Base-by-base conservation (phyloP, 2,113 vertebrate genomes). In the Pelusios castaneus region DNA sequence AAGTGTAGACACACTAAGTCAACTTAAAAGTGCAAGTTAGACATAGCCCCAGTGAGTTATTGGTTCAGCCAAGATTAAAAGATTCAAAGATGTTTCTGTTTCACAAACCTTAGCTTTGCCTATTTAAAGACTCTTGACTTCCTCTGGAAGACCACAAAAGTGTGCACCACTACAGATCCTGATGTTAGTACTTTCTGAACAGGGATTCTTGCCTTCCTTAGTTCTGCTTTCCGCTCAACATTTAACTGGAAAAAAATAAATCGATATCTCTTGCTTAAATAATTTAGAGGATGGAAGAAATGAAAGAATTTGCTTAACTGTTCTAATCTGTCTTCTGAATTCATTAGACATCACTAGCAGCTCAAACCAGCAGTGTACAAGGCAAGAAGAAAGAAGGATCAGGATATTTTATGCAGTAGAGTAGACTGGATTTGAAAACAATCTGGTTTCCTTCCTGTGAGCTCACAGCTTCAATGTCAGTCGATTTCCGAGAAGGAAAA, bases 201-300 rank as follows among this genome's bases (percentile, higher is more conserved):
- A 52, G 75, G 5, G 7, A 31, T 22, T 90, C 41, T 16, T 86
- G 80, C 77, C 90, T 92, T 86, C 79, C 34, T 55, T 85, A 94
- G 27, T 31, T 95, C 73, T 94, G 80, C 19, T 90, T 93, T 89
- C 86, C 89, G 45, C 0, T 0, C 0, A 0, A 89, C 51, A 89
- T 29, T 90, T 92, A 67, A 89, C 31, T 56, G 56, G 82, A 87
- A 94, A 91, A n/a, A n/a, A 89, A 82, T 56, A 89, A 89, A 96
- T 92, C 31, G 80, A 77, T 97, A 87, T 27, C 19, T 91, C 89
- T 90, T 76, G 79, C 93, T 96, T 96, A 91, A 97, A 94, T 94
- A 96, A 94, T 88, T 70, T 55, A 24, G 31, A 76, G 75, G 83
- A 88, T 92, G 63, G 21, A 87, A 52, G 56, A n/a, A 67, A 22